Percentiles rank a stretch among this genome's conserved stretches.
Evolutionary conservation across 2,888 invertebrate species (phyloP).

Genomic region (Cerastis leucographa): DNA sequence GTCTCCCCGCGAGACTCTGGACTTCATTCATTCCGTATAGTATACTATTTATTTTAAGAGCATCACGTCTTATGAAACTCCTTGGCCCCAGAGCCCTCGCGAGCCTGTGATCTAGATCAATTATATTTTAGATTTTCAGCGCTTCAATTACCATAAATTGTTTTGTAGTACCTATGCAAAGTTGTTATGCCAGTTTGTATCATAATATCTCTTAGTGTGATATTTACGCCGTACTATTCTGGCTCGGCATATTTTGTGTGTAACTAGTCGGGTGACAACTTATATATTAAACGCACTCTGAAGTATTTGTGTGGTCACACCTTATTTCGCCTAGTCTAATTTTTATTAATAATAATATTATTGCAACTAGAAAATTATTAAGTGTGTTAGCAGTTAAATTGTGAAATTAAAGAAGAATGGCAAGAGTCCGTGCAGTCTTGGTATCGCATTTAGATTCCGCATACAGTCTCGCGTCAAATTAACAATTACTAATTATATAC

Average conservation of each 20-base stretch:
- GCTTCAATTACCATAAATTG: constrained; percentile 41
- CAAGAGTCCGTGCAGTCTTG: not conserved
- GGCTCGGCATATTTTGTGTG: constrained; percentile 45
- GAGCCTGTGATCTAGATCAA: constrained; percentile 57
- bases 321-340: constrained; percentile 78
- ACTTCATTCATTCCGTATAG: constrained; percentile 64
- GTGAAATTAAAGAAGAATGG: constrained; percentile 33
- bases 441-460: not conserved
- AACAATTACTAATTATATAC: no score
- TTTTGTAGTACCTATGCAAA: constrained; percentile 34
- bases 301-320: constrained; percentile 75
- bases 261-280: constrained; percentile 64
- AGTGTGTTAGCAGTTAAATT: constrained; percentile 48
- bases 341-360: constrained; percentile 67
- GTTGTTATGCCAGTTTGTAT: constrained; percentile 31
- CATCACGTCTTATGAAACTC: constrained; percentile 57
- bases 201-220: constrained; percentile 21
- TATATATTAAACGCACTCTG: constrained; percentile 69
- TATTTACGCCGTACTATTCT: constrained; percentile 18
- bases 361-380: constrained; percentile 64
- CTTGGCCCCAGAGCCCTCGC: constrained; percentile 21
- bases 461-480: not conserved
- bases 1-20: constrained; percentile 26
- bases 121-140: constrained; percentile 53
- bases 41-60: constrained; percentile 61